Evolutionary conservation across 2,888 invertebrate genomes (phyloP).

Genomic region (Rhogogaster chlorosoma): DNA sequence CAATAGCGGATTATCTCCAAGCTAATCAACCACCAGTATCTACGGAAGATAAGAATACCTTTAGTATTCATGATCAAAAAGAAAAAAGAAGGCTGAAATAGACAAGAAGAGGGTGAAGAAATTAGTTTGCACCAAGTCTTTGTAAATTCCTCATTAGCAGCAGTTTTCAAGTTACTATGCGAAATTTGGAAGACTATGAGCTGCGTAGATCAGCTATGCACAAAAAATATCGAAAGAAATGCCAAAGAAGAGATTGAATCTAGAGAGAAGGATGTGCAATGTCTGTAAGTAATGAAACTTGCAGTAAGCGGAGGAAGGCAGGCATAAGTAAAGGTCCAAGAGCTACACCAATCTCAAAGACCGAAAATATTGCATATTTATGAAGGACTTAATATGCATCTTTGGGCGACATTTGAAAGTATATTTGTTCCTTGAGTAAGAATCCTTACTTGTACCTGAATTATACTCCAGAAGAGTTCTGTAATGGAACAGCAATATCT

Average conservation of each 20-base stretch:
- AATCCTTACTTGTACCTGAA: background rate
- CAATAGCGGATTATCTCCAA: background rate
- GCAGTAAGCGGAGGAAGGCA: background rate
- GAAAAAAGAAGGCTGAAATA: background rate
- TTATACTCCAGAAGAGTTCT: background rate
- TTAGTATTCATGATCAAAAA: background rate
- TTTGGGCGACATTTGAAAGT: background rate
- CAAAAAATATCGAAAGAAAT: background rate
- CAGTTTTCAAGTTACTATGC: background rate
- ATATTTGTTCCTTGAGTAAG: background rate
- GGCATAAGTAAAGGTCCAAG: background rate
- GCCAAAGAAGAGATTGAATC: background rate
- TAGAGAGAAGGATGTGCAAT: background rate
- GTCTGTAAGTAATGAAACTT: background rate
- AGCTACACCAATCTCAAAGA: background rate
- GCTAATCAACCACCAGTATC: constrained; percentile 31
- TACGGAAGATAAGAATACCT: constrained; percentile 3
- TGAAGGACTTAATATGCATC: background rate
- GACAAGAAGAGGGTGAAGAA: background rate
- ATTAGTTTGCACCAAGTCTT: background rate
- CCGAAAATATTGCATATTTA: background rate
- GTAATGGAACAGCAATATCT: background rate
- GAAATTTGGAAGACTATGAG: background rate
- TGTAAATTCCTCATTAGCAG: background rate
- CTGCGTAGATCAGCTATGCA: background rate